These are phyloP conservation scores for Troides helena DNA, from an alignment of 2,888 invertebrate species.

Conservation along the genomic window DNA sequence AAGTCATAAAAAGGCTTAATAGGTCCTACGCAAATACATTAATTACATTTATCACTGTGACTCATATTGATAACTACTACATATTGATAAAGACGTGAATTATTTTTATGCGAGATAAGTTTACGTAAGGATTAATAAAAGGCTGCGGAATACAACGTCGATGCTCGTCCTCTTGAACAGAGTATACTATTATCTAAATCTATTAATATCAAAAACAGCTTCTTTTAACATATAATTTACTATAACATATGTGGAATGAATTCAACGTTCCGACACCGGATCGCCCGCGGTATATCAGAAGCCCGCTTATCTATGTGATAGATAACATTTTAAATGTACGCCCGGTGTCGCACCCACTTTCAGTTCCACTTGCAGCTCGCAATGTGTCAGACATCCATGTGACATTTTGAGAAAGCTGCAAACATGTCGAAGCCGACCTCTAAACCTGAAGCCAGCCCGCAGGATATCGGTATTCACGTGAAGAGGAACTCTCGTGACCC, in stretches of 20 bases:
- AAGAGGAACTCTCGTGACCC: constrained; percentile 36
- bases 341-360: constrained; percentile 22
- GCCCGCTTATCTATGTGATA: constrained; percentile 31
- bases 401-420: not conserved
- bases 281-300: constrained; percentile 22
- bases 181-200: too few relatives aligned
- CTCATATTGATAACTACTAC: too few relatives aligned
- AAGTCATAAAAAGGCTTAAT: too few relatives aligned
- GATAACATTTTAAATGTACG: constrained; percentile 26
- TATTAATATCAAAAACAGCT: too few relatives aligned
- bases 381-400: constrained; percentile 1
- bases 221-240: too few relatives aligned
- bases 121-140: too few relatives aligned
- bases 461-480: constrained; percentile 31
- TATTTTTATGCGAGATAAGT: too few relatives aligned
- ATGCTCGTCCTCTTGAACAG: too few relatives aligned
- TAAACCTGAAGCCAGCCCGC: constrained; percentile 22
- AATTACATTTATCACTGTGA: too few relatives aligned
- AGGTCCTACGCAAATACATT: too few relatives aligned
- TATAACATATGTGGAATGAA: not conserved
- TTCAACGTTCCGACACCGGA: not conserved
- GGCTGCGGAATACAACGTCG: too few relatives aligned
- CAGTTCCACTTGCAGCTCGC: constrained; percentile 22
- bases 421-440: constrained; percentile 34
- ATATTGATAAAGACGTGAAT: too few relatives aligned